These are phyloP conservation scores for Alitta virens DNA, from an alignment of 2,888 invertebrate species.

Conservation along the genomic window DNA sequence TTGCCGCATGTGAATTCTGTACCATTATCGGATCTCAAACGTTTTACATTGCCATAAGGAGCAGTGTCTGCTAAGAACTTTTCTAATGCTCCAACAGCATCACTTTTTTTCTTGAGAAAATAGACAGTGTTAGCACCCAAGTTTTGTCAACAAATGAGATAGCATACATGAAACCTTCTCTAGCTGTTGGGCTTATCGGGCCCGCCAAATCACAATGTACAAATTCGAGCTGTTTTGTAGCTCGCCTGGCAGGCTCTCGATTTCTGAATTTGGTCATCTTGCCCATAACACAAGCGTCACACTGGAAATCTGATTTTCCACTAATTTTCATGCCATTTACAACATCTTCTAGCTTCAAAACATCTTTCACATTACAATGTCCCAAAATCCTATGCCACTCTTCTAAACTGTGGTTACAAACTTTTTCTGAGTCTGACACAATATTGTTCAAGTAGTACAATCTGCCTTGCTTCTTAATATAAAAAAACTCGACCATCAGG, in stretches of 20 bases:
- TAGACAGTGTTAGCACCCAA: conserved; percentile 22
- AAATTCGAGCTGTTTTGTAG: too few relatives aligned
- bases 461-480: too few relatives aligned
- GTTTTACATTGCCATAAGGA: background rate
- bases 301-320: conserved; percentile 4
- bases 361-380: conserved; percentile 23
- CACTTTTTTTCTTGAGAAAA: conserved; percentile 22
- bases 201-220: too few relatives aligned
- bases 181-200: too few relatives aligned
- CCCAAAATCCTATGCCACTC: conserved; percentile 21
- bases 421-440: conserved; percentile 7
- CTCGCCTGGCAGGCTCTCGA: too few relatives aligned
- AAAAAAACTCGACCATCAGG: background rate
- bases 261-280: background rate
- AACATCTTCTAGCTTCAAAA: conserved; percentile 16
- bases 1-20: conserved; percentile 2
- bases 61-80: too few relatives aligned
- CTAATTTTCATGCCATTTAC: conserved; percentile 23
- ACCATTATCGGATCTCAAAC: background rate
- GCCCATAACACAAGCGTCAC: conserved; percentile 1
- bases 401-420: background rate
- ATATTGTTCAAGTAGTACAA: too few relatives aligned
- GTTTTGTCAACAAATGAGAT: conserved; percentile 24
- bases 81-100: conserved; percentile 1
- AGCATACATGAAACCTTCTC: background rate